Evolutionary conservation across 2,797 vertebrate genomes (phyloP).

Genomic region (Balearica regulorum): DNA sequence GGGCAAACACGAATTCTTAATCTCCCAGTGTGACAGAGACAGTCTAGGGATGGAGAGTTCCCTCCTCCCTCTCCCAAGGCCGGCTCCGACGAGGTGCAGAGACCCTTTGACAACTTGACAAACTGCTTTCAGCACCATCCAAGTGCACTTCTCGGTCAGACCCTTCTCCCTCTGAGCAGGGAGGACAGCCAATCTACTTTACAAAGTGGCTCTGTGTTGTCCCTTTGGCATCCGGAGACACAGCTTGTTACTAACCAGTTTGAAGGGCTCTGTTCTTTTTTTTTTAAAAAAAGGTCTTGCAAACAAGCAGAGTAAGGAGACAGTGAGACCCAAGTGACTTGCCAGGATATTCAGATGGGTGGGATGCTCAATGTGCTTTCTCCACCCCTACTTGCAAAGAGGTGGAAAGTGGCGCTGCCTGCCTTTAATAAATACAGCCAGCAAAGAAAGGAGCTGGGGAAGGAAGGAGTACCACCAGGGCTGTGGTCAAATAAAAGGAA

Average conservation of each 20-base stretch:
- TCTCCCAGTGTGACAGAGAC: background rate
- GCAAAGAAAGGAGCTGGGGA: background rate
- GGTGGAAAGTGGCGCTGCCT: background rate
- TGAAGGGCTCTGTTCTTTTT: background rate
- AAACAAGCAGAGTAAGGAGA: background rate
- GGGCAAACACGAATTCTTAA: background rate
- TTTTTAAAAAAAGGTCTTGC: background rate
- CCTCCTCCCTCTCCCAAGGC: background rate
- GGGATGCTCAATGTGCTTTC: background rate
- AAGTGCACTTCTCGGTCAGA: background rate
- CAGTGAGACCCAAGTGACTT: background rate
- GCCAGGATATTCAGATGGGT: background rate
- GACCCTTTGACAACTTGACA: background rate
- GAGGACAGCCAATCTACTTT: background rate
- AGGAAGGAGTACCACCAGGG: background rate
- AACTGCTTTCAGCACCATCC: background rate
- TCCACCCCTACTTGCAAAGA: background rate
- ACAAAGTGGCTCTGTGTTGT: slow-evolving; percentile 29
- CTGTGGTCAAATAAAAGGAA: background rate
- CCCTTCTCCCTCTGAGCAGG: background rate
- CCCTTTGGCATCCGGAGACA: background rate
- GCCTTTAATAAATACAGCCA: background rate
- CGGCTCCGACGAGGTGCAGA: background rate
- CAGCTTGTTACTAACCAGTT: background rate
- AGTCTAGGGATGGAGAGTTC: background rate